Evolutionary conservation across 2,113 vertebrate genomes (phyloP), one percentile per base, ranked within the genome.

Genomic region (Anhinga rufa): DNA sequence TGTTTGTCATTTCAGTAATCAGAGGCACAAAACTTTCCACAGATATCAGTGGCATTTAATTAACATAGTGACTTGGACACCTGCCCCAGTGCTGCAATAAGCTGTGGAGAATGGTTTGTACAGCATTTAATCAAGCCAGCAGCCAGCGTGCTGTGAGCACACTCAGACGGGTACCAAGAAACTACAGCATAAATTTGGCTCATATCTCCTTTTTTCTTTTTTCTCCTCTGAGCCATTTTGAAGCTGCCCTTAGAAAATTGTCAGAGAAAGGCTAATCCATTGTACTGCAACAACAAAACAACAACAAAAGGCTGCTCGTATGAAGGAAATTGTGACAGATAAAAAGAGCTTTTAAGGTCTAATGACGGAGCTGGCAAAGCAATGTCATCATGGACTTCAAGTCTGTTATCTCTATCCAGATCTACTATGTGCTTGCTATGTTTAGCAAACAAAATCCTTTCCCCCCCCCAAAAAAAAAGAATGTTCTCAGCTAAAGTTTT

Each of bases 1-100:
- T 18, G 25, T 85, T 93, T 77, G 54, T 28, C 22, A n/a, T 84
- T 89, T 91, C 61, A 62, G 46, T 55, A 69, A 74, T 40, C 8
- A 85, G 82, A 89, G 80, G 42, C 70, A 79, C 10, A 65, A 66
- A 96, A 62, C 46, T 94, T 94, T 60, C 28, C 83, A 58, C 70
- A 89, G 71, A 46, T 82, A 92, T 42, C 74, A 42, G 42, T 65
- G 66, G 72, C 86, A 88, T 91, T 95, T 95, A 94, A 95, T 92
- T 93, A 84, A 70, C 71, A 69, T 17, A 72, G 44, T 3, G 1
- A 44, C 44, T 95, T 69, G 69, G 82, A 91, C 83, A 91, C 80
- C 54, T 70, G 86, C 54, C 79, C 20, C 66, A 54, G 49, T 10
- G 9, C 46, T 74, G 40, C 66, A 85, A 28, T 36, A 64, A 75